A percentile compares a stretch with the other conserved stretches of the same genome.
These are phyloP conservation scores for Euplexia lucipara DNA, from an alignment of 2,888 invertebrate species.

Conservation along the genomic window DNA sequence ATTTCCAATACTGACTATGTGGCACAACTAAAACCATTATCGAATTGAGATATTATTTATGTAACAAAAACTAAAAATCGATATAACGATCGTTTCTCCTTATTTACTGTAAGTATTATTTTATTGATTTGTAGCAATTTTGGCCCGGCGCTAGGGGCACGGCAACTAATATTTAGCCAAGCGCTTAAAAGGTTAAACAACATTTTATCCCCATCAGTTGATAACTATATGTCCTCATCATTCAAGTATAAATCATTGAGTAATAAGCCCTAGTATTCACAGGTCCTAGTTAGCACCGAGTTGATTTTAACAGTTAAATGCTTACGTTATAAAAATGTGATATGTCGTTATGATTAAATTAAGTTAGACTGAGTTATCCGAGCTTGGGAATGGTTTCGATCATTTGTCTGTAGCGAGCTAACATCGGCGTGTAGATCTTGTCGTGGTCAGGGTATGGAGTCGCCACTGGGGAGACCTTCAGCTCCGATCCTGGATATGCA, in stretches of 20 bases:
- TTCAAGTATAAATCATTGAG: not conserved
- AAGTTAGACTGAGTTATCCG: conserved; percentile 23
- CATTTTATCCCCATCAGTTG: too few species aligned
- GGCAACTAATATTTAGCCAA: too few species aligned
- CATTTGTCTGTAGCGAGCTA: conserved; percentile 91
- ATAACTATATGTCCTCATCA: too few species aligned
- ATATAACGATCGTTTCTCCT: too few species aligned
- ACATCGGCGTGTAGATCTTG: conserved; percentile 94
- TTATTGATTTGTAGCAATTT: too few species aligned
- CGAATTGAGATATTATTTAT: too few species aligned
- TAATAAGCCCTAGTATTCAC: not conserved
- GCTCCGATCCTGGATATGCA: conserved; percentile 81
- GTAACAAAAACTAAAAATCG: too few species aligned
- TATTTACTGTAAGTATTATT: too few species aligned
- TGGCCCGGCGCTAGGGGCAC: too few species aligned
- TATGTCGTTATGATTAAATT: conserved; percentile 43
- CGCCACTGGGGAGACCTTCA: conserved; percentile 89
- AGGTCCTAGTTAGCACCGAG: conserved; percentile 51
- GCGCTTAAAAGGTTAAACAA: too few species aligned
- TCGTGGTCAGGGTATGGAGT: conserved; percentile 94
- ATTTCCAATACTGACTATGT: too few species aligned
- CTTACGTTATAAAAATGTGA: conserved; percentile 33
- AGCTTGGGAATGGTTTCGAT: conserved; percentile 79
- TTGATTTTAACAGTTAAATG: conserved; percentile 2
- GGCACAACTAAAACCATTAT: too few species aligned